Base-by-base conservation (phyloP, 1,140 invertebrate genomes). In the Delia radicum region DNA sequence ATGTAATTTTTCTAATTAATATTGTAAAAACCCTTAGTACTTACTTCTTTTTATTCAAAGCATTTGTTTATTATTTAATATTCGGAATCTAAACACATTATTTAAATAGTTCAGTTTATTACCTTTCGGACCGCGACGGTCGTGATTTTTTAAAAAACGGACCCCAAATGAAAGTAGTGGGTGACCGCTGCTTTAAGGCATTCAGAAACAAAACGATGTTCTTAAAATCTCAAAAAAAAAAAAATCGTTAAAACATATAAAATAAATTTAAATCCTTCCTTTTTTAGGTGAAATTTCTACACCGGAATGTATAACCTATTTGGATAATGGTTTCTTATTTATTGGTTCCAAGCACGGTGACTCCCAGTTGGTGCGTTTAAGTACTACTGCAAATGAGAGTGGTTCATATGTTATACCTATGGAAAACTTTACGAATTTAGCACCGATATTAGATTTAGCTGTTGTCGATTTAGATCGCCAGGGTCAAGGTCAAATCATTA, bases 281-380 rank as follows among this genome's bases (percentile, higher is more conserved):
- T 61, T 79, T 72, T 72, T 78, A 90, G 92, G 93, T 46, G 94
- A 99, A 88, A 98, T 98, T 42, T 96, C 96, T 15, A 98, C 98
- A 78, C 96, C 98, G 3, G 97, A 99, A 87, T 98, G 96, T 83
- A 94, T 99, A 83, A 98, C 97, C n/a, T 99, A 99, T 84, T 88
- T 99, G 65, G 98, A 99, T 85, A 99, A 99, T 89, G 96, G 96
- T 55, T 98, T 99, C 27, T 93, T 99, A 67, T 99, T 98, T 86
- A 92, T 99, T 80, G 98, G 98, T 0, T 99, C 97, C 0, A 91
- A 96, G 24, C 89, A 99, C 26, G 98, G 98, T 0, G 98, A 99
- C 87, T 98, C 96, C 0, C 98, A 99, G 78, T 88, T 99, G 3
- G 93, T 99, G 0, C 96, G 97, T 82, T 88, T 99, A 42, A 96